Evolutionary conservation across 1,140 invertebrate genomes (phyloP).

Genomic region (Trichoplusia ni): DNA sequence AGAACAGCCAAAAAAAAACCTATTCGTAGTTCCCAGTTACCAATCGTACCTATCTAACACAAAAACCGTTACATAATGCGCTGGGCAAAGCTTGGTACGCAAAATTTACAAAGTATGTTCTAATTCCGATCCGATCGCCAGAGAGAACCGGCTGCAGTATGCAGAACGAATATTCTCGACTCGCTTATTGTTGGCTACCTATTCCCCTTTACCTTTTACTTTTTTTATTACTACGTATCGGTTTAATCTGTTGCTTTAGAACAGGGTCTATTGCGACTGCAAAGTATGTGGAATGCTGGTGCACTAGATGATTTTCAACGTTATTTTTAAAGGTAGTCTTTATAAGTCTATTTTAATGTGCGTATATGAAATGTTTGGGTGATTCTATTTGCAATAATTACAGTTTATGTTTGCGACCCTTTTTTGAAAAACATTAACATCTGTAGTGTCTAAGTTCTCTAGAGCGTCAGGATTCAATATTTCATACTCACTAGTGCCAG

Average conservation of each 20-base stretch:
- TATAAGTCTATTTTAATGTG: no score
- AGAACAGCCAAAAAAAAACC: no score
- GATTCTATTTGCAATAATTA: no score
- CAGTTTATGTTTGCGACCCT: no score
- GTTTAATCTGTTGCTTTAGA: slow-evolving; percentile 38
- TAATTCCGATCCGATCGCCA: slow-evolving; percentile 47
- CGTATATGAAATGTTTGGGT: no score
- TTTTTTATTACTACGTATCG: slow-evolving; percentile 34
- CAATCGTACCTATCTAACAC: slow-evolving; percentile 11
- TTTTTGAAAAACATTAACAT: no score
- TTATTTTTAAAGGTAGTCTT: no score
- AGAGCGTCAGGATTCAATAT: no score
- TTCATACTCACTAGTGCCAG: no score
- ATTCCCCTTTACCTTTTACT: slow-evolving; percentile 32
- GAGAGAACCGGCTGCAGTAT: slow-evolving; percentile 39
- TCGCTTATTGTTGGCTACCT: slow-evolving; percentile 45
- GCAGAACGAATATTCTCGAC: slow-evolving; percentile 44
- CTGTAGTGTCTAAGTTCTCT: no score
- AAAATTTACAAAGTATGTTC: slow-evolving; percentile 55
- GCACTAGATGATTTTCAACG: no score
- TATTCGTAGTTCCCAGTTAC: neutral
- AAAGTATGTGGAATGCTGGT: slow-evolving; percentile 14
- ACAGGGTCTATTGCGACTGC: slow-evolving; percentile 3
- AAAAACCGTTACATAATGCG: slow-evolving; percentile 16
- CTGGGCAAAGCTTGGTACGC: slow-evolving; percentile 41